Percentiles rank a stretch among this genome's conserved stretches.
Evolutionary conservation across 2,113 vertebrate genomes (phyloP).

Genomic region (Cathartes aura): DNA sequence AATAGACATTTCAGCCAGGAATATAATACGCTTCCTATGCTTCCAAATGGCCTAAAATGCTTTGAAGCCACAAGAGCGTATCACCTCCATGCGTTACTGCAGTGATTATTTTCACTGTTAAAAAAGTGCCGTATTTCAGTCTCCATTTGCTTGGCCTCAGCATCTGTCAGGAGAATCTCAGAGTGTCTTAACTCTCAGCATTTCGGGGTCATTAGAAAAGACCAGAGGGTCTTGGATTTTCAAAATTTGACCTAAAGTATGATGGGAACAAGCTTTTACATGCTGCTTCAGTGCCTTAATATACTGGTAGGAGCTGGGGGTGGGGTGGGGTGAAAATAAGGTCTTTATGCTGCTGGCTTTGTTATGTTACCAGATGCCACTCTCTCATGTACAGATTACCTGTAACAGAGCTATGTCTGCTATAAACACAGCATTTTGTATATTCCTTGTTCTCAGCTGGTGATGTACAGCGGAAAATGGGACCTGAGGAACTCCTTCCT

Average conservation of each 20-base stretch:
- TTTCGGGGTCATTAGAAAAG: neutral
- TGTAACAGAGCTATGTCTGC: neutral
- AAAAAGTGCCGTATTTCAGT: neutral
- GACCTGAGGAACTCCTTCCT: neutral
- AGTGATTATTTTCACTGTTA: neutral
- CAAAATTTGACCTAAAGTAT: neutral
- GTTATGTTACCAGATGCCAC: neutral
- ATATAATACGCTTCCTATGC: neutral
- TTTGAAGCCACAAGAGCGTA: neutral
- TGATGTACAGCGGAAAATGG: neutral
- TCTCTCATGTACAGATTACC: neutral
- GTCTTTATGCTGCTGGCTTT: neutral
- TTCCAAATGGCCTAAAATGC: neutral
- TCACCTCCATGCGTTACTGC: accelerated
- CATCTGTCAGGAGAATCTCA: neutral
- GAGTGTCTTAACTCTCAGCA: neutral
- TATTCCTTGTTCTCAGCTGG: neutral
- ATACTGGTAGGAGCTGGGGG: neutral
- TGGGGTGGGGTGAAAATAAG: neutral
- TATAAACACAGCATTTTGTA: neutral
- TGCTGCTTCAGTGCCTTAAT: neutral
- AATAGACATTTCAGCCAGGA: neutral
- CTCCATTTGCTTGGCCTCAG: neutral
- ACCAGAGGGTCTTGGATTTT: neutral
- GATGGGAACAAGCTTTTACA: neutral